Conservation (phyloP, 1,140 invertebrate species). For the Bombyx mandarina region DNA sequence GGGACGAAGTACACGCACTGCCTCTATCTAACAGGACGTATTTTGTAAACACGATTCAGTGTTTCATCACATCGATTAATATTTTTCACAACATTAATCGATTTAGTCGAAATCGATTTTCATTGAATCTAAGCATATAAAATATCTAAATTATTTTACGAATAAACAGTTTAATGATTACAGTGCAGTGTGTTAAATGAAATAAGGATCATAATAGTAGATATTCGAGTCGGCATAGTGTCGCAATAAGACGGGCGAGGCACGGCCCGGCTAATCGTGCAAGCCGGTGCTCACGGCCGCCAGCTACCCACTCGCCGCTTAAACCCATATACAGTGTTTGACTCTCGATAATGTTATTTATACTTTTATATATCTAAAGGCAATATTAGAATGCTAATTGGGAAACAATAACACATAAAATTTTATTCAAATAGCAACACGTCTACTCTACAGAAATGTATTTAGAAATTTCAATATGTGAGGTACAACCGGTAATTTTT, state of each 20-base stretch:
- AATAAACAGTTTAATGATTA: no score
- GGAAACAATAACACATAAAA: slow-evolving; percentile 29
- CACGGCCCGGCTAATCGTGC: slow-evolving; percentile 38
- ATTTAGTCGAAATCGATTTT: no score
- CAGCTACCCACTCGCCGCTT: slow-evolving; percentile 58
- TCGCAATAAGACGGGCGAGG: slow-evolving; percentile 45
- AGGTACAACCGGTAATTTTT: no score
- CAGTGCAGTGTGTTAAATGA: no score
- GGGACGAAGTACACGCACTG: slow-evolving; percentile 22
- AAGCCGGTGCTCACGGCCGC: slow-evolving; percentile 52
- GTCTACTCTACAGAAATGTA: no score
- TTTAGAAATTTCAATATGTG: no score
- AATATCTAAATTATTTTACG: no score
- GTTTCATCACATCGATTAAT: no score
- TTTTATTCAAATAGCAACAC: background rate
- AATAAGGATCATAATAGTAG: background rate
- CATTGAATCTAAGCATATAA: no score
- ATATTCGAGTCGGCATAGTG: slow-evolving; percentile 18
- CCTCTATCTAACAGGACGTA: slow-evolving; percentile 3
- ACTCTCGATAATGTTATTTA: slow-evolving; percentile 46
- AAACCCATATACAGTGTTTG: slow-evolving; percentile 62
- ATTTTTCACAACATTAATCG: no score
- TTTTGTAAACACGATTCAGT: no score
- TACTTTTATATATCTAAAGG: slow-evolving; percentile 46
- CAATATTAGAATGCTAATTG: slow-evolving; percentile 32